Evolutionary conservation across 2,888 invertebrate species (phyloP), one percentile per base, ranked within the genome.

Genomic region (Aproaerema taeniolella): DNA sequence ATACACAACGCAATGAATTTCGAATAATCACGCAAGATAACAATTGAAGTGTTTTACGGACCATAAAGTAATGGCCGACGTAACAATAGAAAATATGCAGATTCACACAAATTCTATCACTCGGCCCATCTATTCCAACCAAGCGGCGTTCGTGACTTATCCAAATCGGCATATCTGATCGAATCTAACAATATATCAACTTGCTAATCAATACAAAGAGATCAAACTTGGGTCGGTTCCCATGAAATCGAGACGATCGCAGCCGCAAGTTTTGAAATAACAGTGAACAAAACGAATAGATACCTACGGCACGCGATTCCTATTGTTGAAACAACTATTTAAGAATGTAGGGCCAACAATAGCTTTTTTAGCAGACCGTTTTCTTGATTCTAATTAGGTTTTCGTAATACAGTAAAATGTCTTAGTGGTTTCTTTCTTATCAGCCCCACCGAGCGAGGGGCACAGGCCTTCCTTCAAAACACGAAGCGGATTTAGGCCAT

Each of bases 191-290:
- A 62, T 62, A 64, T 61, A 73, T 71, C 72, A 66, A 59, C 54
- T 53, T 50, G 48, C 58, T 67, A 70, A 70, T 72, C 72, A 65
- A 65, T 68, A 58, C 54, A 52, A 50, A 44, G 55, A 63, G 67
- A 67, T 72, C 70, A 43, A 43, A 55, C 48, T 46, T 52, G 48
- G 45, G 49, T 46, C 47, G 52, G 68, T 79, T 78, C 78, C 71
- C 78, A 78, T 77, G 78, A 72, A 72, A 64, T 57, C 58, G 61
- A 53, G 10, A 30, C 41, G 36, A 44, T 38, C 32, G 40, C 11
- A 47, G 42, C 43, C 50, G 51, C 62, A 67, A 60, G 60, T 61
- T 56, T 65, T 55, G 53, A 60, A 66, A 70, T 64, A 63, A 64
- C 64, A 59, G 55, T 46, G 42, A 46, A 43, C 49, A 39, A 31